Evolutionary conservation across 2,888 invertebrate species (phyloP).

Genomic region (Melikaiella ostensackeni): DNA sequence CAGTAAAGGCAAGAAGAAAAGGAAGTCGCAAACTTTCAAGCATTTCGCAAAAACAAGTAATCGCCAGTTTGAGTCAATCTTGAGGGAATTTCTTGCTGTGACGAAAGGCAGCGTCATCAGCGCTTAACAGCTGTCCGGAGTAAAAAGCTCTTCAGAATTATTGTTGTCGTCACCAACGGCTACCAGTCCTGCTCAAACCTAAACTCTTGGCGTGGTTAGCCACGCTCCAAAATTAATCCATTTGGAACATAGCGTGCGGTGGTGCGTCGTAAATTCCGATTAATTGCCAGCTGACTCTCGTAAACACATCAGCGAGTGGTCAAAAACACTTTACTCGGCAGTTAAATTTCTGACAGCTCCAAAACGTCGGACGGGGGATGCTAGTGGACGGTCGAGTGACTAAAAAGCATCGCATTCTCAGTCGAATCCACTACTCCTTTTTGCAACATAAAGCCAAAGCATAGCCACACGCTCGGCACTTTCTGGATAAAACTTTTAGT

Average conservation of each 20-base stretch:
- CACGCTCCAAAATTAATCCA: constrained; percentile 65
- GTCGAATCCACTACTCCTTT: not conserved
- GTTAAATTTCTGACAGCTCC: constrained; percentile 34
- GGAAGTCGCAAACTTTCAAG: constrained; percentile 26
- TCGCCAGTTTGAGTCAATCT: constrained; percentile 36
- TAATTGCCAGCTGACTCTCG: constrained; percentile 69
- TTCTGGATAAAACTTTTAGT: constrained; percentile 18
- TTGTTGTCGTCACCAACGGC: constrained; percentile 53
- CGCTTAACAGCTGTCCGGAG: constrained; percentile 66
- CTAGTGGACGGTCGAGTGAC: constrained; percentile 1
- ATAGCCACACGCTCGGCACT: not conserved
- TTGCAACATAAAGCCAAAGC: not conserved
- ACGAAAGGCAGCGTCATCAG: constrained; percentile 45
- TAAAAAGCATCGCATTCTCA: constrained; percentile 26
- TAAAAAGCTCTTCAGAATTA: constrained; percentile 60
- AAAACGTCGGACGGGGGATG: constrained; percentile 5
- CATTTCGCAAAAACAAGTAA: constrained; percentile 18
- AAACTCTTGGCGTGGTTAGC: constrained; percentile 56
- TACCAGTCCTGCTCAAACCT: constrained; percentile 53
- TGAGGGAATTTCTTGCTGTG: constrained; percentile 56
- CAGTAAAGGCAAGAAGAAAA: constrained; percentile 16
- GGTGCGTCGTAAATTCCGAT: constrained; percentile 70
- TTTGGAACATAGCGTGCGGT: constrained; percentile 58
- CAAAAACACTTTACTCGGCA: constrained; percentile 55
- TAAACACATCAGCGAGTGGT: constrained; percentile 61